phyloP scores from a whole-genome alignment of 2,113 vertebrate genomes.

The Ammodytes marinus region DNA sequence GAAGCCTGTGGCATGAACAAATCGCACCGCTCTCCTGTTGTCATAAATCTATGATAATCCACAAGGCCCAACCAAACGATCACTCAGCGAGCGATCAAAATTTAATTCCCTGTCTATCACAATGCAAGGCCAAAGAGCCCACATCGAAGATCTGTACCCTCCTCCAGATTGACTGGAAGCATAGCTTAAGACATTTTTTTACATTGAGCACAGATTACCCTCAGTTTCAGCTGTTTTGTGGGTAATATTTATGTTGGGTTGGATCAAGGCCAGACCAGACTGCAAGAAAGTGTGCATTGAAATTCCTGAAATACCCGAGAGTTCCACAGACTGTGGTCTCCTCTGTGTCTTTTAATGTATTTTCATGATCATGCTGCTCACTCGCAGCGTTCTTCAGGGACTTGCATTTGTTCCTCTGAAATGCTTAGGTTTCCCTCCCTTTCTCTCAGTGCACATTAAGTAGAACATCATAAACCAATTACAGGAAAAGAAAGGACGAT shows the following conservation, averaged over 20 bases:
- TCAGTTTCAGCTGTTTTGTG: conserved; percentile 46
- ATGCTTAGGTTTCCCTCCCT: conserved; percentile 40
- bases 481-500: conserved; percentile 39
- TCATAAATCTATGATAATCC: conserved; percentile 73
- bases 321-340: conserved; percentile 30
- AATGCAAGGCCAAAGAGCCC: conserved; percentile 50
- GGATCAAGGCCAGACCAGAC: conserved; percentile 44
- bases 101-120: conserved; percentile 70
- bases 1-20: conserved; percentile 28
- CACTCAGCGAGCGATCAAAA: conserved; percentile 69
- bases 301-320: conserved; percentile 50
- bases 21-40: conserved; percentile 38
- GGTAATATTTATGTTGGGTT: conserved; percentile 39
- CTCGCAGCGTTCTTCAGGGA: conserved; percentile 52
- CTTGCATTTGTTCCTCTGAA: conserved; percentile 57
- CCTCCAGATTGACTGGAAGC: conserved; percentile 51
- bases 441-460: conserved; percentile 45
- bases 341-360: conserved; percentile 56
- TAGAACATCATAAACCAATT: conserved; percentile 63
- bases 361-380: conserved; percentile 56
- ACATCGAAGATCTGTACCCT: conserved; percentile 65
- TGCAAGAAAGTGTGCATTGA: conserved; percentile 42
- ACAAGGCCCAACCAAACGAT: conserved; percentile 67
- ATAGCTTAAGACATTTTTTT: conserved; percentile 39
- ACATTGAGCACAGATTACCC: conserved; percentile 52